Evolutionary conservation across 1,140 invertebrate genomes (phyloP), one percentile per base, ranked within the genome.

Genomic region (Pomacea maculata): DNA sequence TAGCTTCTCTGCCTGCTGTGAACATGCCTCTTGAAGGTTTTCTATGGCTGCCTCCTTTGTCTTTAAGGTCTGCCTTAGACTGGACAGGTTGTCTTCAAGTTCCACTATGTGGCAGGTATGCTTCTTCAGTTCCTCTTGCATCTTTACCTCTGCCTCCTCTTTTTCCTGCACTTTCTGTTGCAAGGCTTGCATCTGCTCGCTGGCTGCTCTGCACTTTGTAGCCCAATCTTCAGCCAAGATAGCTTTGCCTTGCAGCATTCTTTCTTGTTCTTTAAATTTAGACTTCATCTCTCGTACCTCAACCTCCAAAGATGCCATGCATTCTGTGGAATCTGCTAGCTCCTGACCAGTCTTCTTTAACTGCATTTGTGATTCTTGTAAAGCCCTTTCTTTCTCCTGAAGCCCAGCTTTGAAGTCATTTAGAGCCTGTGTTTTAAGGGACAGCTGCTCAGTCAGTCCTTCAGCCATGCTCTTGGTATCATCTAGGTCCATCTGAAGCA

Each of bases 401-500:
- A 86, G 34, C 19, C 67, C 72, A 14, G 34, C 19, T 5, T 86
- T 82, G 14, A 84, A 65, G 25, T 76, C 67, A 5, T 52, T 57
- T 8, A 83, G 29, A 52, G 25, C 75, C 75, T 84, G 82, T 17
- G 84, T 80, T 63, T 80, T 64, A 61, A 81, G 81, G 9, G 68
- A 17, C 14, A 78, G 25, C 61, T 84, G 80, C 29, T 68, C 75
- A 45, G 74, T 79, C 0, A 83, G 54, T 19, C 63, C 67, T 29
- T 79, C 79, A 65, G 84, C 57, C 71, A 68, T 55, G 19, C 84
- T 82, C 73, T 83, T 80, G 57, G 82, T 80, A 65, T 86, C 86
- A 17, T 86, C 86, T 34, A 86, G 73, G 75, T 86, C 86, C 86
- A 86, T 86, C 80, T 86, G 86, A 67, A 86, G 68, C 83, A 84